Percentiles rank a stretch among this genome's conserved stretches.
phyloP scores from a whole-genome alignment of 2,888 invertebrate genomes.

The Aphodius sticticus region DNA sequence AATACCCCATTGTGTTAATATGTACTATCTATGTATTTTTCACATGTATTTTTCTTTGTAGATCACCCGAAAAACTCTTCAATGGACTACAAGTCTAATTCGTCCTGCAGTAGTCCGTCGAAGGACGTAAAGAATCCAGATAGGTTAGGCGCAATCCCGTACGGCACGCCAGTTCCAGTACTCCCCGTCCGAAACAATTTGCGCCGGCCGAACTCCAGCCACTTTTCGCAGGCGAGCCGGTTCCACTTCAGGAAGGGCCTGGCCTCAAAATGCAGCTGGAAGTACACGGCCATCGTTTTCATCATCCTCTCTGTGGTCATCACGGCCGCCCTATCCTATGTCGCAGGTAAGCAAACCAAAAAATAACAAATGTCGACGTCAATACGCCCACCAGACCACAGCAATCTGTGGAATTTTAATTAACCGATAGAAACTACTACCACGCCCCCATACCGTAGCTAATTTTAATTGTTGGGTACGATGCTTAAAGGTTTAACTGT shows the following conservation, averaged over 20 bases:
- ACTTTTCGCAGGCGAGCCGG: conserved; percentile 75
- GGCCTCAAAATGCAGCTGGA: conserved; percentile 89
- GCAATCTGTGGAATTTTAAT: not conserved
- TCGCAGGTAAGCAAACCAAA: conserved; percentile 74
- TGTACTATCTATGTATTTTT: not conserved
- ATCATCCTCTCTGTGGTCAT: conserved; percentile 85
- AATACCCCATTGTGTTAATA: not conserved
- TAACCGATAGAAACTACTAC: not conserved
- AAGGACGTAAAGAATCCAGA: conserved; percentile 72
- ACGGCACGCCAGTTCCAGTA: conserved; percentile 67
- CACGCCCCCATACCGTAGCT: not conserved
- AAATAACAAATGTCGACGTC: not conserved
- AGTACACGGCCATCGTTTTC: conserved; percentile 88
- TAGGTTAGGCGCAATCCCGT: conserved; percentile 62
- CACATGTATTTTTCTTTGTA: conserved; percentile 66
- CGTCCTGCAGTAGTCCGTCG: conserved; percentile 88
- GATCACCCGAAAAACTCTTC: conserved; percentile 90
- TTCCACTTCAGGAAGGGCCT: conserved; percentile 90
- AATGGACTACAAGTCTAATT: conserved; percentile 88
- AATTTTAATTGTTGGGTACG: not conserved
- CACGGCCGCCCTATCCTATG: conserved; percentile 83
- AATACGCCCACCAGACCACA: not conserved
- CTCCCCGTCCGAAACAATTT: conserved; percentile 79
- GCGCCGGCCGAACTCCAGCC: conserved; percentile 72
- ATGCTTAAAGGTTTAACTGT: not conserved